Evolutionary conservation across 1,140 invertebrate genomes (phyloP).

Genomic region (Antheraea mylitta): DNA sequence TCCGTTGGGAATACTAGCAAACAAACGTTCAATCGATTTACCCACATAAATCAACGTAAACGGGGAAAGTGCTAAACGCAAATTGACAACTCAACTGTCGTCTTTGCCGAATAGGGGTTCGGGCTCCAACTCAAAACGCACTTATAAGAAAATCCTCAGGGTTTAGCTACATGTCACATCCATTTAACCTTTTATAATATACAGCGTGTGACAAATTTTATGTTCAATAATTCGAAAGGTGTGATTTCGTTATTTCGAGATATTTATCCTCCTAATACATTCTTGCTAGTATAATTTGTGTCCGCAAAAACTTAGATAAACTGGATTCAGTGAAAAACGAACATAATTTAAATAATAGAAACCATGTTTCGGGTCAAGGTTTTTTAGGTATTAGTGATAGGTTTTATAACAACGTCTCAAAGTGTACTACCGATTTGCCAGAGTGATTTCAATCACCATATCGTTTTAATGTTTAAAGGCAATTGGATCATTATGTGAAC

Average conservation of each 20-base stretch:
- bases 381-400: no score
- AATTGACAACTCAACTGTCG: constrained; percentile 43
- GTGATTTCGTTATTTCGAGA: not conserved
- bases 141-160: constrained; percentile 29
- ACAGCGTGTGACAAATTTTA: not conserved
- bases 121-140: constrained; percentile 8
- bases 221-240: not conserved
- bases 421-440: no score
- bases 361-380: no score
- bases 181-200: constrained; percentile 19
- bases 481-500: no score
- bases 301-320: no score
- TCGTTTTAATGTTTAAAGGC: no score
- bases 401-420: no score
- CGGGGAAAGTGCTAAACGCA: constrained; percentile 33
- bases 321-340: no score
- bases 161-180: constrained; percentile 26
- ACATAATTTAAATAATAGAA: no score
- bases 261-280: no score
- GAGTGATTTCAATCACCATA: no score
- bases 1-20: constrained; percentile 16
- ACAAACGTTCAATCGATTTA: constrained; percentile 34
- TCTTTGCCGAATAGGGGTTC: constrained; percentile 27
- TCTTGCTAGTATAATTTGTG: no score
- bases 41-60: constrained; percentile 34